These are phyloP conservation scores for Eilema griseolum DNA, from an alignment of 2,888 invertebrate genomes.

Conservation along the genomic window DNA sequence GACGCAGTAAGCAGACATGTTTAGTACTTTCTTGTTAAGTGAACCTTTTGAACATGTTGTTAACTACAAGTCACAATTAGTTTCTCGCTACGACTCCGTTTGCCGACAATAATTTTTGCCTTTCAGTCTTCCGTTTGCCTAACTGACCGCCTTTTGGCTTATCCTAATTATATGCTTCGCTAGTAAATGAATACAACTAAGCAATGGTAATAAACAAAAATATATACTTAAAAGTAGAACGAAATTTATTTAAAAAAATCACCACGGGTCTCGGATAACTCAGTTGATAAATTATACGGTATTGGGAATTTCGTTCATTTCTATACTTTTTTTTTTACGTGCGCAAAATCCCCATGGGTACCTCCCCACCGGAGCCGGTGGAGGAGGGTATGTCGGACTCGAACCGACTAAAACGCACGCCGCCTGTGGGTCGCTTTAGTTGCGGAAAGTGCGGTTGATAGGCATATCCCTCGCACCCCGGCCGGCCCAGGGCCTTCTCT, in stretches of 20 bases:
- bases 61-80: constrained; percentile 32
- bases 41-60: constrained; percentile 40
- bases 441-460: too few species aligned
- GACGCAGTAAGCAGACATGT: constrained; percentile 35
- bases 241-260: neutral
- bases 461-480: too few species aligned
- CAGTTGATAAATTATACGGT: too few species aligned
- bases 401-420: too few species aligned
- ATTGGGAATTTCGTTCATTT: too few species aligned
- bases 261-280: neutral
- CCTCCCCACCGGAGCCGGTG: too few species aligned
- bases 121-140: constrained; percentile 44
- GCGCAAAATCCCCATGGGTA: too few species aligned
- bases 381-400: too few species aligned
- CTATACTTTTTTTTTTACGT: too few species aligned
- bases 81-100: constrained; percentile 29
- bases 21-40: constrained; percentile 45
- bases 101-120: constrained; percentile 37
- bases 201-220: neutral
- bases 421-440: too few species aligned
- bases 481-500: too few species aligned
- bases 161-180: constrained; percentile 47
- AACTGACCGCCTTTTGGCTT: constrained; percentile 45
- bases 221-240: neutral
- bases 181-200: constrained; percentile 23